A percentile compares a stretch with the other conserved stretches of the same genome.
Conservation (phyloP, 1,140 invertebrate species). For the Hetaerina americana region DNA sequence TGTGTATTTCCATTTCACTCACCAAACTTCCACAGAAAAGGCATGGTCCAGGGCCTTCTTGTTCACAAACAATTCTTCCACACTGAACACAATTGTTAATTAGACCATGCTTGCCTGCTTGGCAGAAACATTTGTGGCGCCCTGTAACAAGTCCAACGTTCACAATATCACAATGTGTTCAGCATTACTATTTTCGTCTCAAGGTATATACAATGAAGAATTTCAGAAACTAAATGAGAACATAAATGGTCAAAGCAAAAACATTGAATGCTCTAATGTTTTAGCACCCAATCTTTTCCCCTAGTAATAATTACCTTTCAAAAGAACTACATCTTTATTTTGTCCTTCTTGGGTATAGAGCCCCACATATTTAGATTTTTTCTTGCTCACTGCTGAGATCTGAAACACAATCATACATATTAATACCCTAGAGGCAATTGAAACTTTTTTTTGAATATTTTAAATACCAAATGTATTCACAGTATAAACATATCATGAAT, state of each 20-base stretch:
- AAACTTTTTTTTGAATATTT: background rate
- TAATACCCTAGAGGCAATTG: background rate
- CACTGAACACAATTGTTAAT: constrained; percentile 91
- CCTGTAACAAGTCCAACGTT: no score
- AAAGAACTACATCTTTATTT: constrained; percentile 43
- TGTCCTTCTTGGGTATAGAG: constrained; percentile 59
- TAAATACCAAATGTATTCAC: background rate
- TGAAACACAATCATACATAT: background rate
- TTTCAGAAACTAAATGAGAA: constrained; percentile 12
- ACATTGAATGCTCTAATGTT: constrained; percentile 12
- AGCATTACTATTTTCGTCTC: background rate
- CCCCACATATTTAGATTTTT: constrained; percentile 62
- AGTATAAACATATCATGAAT: background rate
- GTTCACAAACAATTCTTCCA: constrained; percentile 87
- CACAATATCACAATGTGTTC: constrained; percentile 5
- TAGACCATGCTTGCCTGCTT: constrained; percentile 78
- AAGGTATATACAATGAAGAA: background rate
- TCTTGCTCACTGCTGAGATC: constrained; percentile 32
- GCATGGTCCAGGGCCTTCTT: constrained; percentile 94
- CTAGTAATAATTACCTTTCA: constrained; percentile 47
- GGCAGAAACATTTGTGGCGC: constrained; percentile 77
- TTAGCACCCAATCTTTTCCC: constrained; percentile 5
- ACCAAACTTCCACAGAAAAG: constrained; percentile 80
- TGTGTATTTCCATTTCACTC: no score
- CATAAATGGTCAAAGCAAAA: constrained; percentile 14